A percentile compares a stretch with the other conserved stretches of the same genome.
Conservation (phyloP, 2,888 invertebrate genomes). For the Cantharis rustica region DNA sequence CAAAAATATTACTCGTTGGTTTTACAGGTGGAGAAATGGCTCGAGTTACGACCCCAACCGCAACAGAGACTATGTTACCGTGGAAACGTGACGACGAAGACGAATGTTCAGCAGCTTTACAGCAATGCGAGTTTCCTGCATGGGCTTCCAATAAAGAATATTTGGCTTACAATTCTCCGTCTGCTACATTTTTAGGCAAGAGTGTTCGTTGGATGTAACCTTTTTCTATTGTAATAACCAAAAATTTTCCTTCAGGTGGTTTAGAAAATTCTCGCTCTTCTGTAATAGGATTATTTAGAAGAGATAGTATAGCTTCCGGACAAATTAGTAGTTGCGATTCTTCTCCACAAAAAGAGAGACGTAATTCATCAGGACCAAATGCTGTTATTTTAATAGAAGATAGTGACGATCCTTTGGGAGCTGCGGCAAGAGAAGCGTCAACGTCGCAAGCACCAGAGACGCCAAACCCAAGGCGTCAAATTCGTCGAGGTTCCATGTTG, state of each 20-base stretch:
- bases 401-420: conserved; percentile 48
- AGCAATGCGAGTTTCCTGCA: conserved; percentile 85
- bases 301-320: conserved; percentile 79
- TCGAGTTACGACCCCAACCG: conserved; percentile 83
- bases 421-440: conserved; percentile 41
- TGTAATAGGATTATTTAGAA: conserved; percentile 86
- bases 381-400: conserved; percentile 67
- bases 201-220: neutral
- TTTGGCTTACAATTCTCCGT: conserved; percentile 87
- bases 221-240: neutral
- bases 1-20: neutral
- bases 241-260: conserved; percentile 65
- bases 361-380: conserved; percentile 48
- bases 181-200: conserved; percentile 87
- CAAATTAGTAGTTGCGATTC: conserved; percentile 53
- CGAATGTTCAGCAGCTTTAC: conserved; percentile 65
- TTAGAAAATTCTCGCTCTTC: conserved; percentile 88
- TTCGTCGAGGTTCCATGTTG: conserved; percentile 80
- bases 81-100: conserved; percentile 88
- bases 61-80: conserved; percentile 87
- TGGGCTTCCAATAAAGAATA: conserved; percentile 97
- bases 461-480: conserved; percentile 69
- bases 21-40: conserved; percentile 65
- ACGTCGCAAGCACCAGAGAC: conserved; percentile 65
- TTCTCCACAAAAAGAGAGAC: conserved; percentile 53